Evolutionary conservation across 1,140 invertebrate genomes (phyloP).

Genomic region (Ctenoplectra terminalis): DNA sequence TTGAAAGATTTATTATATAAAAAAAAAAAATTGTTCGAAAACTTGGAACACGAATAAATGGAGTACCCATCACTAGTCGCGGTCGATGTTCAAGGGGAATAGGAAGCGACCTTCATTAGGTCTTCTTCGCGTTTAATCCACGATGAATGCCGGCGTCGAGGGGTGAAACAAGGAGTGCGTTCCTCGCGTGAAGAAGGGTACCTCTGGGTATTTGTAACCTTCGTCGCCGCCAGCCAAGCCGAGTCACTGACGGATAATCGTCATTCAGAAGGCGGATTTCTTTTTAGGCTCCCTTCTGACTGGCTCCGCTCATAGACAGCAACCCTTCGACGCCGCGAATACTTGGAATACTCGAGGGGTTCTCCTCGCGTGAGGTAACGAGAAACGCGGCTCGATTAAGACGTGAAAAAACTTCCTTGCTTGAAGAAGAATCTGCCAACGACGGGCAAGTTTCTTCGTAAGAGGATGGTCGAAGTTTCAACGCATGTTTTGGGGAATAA

Average conservation of each 20-base stretch:
- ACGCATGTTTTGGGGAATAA: neutral
- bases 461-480: neutral
- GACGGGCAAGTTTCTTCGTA: neutral
- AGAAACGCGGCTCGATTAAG: slow-evolving; percentile 40
- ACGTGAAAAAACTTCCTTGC: slow-evolving; percentile 3
- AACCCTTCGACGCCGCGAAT: slow-evolving; percentile 34
- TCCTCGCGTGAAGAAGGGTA: slow-evolving; percentile 1
- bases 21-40: neutral
- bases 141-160: slow-evolving; percentile 45
- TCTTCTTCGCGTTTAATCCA: slow-evolving; percentile 64
- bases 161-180: slow-evolving; percentile 28
- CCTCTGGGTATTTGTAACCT: slow-evolving; percentile 57
- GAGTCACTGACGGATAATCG: slow-evolving; percentile 56
- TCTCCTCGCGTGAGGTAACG: neutral
- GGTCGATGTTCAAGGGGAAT: slow-evolving; percentile 13
- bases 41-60: neutral
- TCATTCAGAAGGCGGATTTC: slow-evolving; percentile 47
- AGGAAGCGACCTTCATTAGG: slow-evolving; percentile 55
- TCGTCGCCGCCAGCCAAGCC: slow-evolving; percentile 24
- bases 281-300: slow-evolving; percentile 38
- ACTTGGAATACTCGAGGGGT: slow-evolving; percentile 29
- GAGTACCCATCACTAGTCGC: neutral
- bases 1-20: neutral
- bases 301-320: neutral
- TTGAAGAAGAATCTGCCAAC: neutral